Evolutionary conservation across 2,113 vertebrate species (phyloP).

Genomic region (Indicator indicator): DNA sequence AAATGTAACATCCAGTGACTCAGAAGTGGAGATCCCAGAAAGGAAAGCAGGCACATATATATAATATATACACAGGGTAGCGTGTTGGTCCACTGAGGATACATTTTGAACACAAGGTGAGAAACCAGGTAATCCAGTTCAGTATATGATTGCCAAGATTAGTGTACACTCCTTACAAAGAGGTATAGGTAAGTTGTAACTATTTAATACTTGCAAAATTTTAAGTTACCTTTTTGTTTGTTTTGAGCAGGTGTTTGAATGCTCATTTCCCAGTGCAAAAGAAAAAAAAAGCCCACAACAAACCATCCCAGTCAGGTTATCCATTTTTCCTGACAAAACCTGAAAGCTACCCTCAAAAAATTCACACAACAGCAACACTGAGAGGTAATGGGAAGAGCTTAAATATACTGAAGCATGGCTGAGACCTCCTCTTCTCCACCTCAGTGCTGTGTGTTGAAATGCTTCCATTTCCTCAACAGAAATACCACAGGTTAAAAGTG

Average conservation of each 20-base stretch:
- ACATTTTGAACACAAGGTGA: conserved; percentile 79
- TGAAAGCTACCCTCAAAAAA: conserved; percentile 22
- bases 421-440: conserved; percentile 32
- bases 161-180: conserved; percentile 77
- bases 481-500: conserved; percentile 72
- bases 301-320: conserved; percentile 63
- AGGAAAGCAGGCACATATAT: conserved; percentile 75
- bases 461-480: conserved; percentile 60
- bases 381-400: conserved; percentile 45
- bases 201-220: conserved; percentile 76
- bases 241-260: conserved; percentile 73
- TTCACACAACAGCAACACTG: conserved; percentile 34
- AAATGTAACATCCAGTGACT: conserved; percentile 74
- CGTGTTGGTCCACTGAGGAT: conserved; percentile 81
- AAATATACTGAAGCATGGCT: conserved; percentile 46
- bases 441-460: conserved; percentile 29
- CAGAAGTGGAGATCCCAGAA: conserved; percentile 72
- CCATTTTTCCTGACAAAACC: conserved; percentile 67
- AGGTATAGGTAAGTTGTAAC: conserved; percentile 73
- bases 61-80: conserved; percentile 82
- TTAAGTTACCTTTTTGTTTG: conserved; percentile 31
- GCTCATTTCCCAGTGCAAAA: conserved; percentile 81
- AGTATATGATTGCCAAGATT: conserved; percentile 74
- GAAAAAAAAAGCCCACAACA: conserved; percentile 32
- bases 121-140: conserved; percentile 79